Evolutionary conservation across 2,797 vertebrate species (phyloP), one percentile per base, ranked within the genome.

Genomic region (Pipistrellus pipistrellus): DNA sequence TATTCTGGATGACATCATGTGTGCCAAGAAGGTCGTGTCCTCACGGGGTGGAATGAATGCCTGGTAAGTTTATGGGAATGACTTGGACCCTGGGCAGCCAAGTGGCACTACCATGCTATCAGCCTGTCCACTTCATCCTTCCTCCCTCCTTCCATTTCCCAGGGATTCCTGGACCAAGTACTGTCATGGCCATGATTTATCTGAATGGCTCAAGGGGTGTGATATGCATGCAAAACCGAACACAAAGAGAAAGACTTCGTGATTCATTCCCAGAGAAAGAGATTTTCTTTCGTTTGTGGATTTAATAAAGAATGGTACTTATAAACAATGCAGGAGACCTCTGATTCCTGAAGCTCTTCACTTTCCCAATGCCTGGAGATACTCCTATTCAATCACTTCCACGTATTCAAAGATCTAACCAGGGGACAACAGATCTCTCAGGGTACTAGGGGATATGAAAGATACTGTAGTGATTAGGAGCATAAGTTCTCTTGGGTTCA

Each of bases 1-100:
- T 66, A 96, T 98, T 93, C 64, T 93, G n/a, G 97, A 98, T 94
- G 96, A 97, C 59, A 96, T 97, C 64, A 6, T 90, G 4, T 97
- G 97, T 96, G 95, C 93, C 86, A 97, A 96, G 95, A 46, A 32
- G 38, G 53, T 96, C 2, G 90, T 91, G 4, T 53, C 71, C 32
- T 87, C 66, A 71, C 35, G 41, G 53, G 85, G 71, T 0, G 81
- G 97, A 32, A 96, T 98, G 97, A 69, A 23, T 21, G 90, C 96
- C 73, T 98, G 97, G 97, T 97, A 97, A 91, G 96, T 94, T 93
- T 81, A 68, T 30, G 44, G n/a, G 59, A 27, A 88, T 88, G n/a
- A 6, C 76, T 55, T 91, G 48, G 32, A 69, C 64, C n/a, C n/a
- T 94, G 75, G 92, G 64, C 13, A 81, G 23, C 57, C 17, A n/a